phyloP scores from a whole-genome alignment of 1,140 invertebrate species.

The Macrotrachela quadricornifera region DNA sequence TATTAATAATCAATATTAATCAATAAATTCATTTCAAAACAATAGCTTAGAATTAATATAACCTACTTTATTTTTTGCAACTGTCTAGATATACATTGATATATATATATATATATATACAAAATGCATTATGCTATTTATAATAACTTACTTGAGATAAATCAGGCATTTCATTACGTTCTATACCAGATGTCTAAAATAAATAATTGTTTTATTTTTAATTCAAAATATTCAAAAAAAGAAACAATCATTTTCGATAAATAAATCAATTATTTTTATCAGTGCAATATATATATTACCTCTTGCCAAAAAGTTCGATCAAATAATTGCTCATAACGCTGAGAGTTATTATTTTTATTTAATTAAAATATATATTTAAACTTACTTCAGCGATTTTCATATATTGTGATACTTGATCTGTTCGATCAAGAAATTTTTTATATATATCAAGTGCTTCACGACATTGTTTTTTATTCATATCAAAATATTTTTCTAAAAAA shows the following conservation, averaged over 20 bases:
- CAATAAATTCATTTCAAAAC: background rate
- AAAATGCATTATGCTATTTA: too few species aligned
- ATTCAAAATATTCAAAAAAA: too few species aligned
- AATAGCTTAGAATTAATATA: too few species aligned
- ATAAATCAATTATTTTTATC: too few species aligned
- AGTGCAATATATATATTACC: too few species aligned
- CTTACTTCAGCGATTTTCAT: slow-evolving; percentile 73
- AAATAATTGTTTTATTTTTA: slow-evolving; percentile 9
- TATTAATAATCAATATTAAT: too few species aligned
- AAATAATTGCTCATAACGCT: too few species aligned
- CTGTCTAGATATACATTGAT: background rate
- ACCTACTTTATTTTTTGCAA: background rate
- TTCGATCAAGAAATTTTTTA: slow-evolving; percentile 91
- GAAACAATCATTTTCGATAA: too few species aligned
- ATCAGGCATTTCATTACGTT: slow-evolving; percentile 94
- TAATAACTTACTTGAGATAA: slow-evolving; percentile 57
- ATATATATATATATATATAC: too few species aligned
- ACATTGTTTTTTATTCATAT: slow-evolving; percentile 95
- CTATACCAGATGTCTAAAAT: slow-evolving; percentile 76
- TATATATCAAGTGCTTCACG: slow-evolving; percentile 90
- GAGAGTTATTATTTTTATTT: too few species aligned
- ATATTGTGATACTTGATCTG: slow-evolving; percentile 95
- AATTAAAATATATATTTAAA: background rate
- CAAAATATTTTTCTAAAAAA: slow-evolving; percentile 58
- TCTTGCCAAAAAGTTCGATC: too few species aligned